phyloP scores from a whole-genome alignment of 2,113 vertebrate genomes.

The Tursiops truncatus region DNA sequence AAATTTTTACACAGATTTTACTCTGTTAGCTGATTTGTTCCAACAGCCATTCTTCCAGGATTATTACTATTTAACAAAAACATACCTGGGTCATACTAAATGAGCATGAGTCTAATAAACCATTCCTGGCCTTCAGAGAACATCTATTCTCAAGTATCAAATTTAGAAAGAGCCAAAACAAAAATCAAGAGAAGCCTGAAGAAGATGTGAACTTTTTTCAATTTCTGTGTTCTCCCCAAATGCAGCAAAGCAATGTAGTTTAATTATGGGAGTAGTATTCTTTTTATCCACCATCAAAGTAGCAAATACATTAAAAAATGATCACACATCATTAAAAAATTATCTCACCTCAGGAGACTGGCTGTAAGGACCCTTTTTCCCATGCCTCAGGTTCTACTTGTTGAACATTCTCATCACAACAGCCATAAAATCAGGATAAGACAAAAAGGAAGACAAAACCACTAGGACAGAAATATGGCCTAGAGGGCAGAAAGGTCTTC shows the following conservation, averaged over 20 bases:
- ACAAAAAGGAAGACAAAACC: background rate
- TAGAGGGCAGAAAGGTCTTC: background rate
- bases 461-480: background rate
- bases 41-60: background rate
- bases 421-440: background rate
- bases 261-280: background rate
- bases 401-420: background rate
- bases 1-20: background rate
- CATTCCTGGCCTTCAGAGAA: background rate
- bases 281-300: background rate
- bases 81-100: background rate
- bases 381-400: background rate
- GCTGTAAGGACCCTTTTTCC: background rate
- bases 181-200: conserved; percentile 4
- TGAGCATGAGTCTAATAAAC: background rate
- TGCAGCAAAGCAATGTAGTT: background rate
- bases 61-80: background rate
- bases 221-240: background rate
- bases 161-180: background rate
- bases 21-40: background rate
- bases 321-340: background rate
- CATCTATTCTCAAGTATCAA: background rate
- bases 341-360: background rate
- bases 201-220: background rate
- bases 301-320: background rate